phyloP scores from a whole-genome alignment of 2,797 vertebrate genomes.

The Ptychadena robeensis region DNA sequence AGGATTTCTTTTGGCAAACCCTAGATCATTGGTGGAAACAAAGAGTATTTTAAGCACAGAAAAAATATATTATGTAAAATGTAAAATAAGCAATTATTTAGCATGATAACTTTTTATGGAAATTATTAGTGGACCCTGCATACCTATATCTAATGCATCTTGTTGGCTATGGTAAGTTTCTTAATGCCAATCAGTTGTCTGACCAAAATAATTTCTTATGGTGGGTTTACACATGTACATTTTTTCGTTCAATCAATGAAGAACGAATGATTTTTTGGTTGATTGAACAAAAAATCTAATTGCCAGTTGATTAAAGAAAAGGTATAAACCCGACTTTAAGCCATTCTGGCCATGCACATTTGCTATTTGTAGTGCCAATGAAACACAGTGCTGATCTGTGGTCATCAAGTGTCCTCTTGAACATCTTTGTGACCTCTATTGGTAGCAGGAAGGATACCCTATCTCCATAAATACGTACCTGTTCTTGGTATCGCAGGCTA shows the following conservation, averaged over 20 bases:
- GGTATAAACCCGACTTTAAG: too few species aligned
- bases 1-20: background rate
- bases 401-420: background rate
- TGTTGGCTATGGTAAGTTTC: background rate
- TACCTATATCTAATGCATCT: background rate
- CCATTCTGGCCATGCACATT: too few species aligned
- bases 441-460: background rate
- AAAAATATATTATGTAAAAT: background rate
- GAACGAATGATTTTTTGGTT: too few species aligned
- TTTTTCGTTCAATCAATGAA: too few species aligned
- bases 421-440: background rate
- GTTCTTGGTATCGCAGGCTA: background rate
- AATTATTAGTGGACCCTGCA: background rate
- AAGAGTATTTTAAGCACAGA: background rate
- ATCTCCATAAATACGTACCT: conserved; percentile 1
- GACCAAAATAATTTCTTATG: background rate
- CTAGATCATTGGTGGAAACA: background rate
- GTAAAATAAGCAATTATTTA: background rate
- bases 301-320: too few species aligned
- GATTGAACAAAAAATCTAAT: too few species aligned
- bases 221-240: too few species aligned
- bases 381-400: background rate
- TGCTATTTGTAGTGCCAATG: background rate
- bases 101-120: background rate
- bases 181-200: background rate